These are phyloP conservation scores for Montipora cactus DNA, from an alignment of 64 coral and sea anemone species.

Conservation along the genomic window DNA sequence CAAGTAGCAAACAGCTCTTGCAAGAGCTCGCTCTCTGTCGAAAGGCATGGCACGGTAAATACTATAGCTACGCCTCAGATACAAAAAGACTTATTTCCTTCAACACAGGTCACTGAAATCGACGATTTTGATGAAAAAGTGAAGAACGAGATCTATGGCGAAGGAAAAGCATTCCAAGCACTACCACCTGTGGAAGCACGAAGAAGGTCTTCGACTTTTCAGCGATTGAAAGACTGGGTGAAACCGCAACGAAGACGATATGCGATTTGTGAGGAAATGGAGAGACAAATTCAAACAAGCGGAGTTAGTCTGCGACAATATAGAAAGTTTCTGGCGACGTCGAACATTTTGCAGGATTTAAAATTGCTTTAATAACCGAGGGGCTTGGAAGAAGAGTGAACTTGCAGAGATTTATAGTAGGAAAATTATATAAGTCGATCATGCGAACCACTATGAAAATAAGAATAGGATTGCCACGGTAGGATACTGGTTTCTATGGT, in stretches of 20 bases:
- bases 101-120: background rate
- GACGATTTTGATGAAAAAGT: background rate
- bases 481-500: no score
- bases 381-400: no score
- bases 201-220: conserved; percentile 23
- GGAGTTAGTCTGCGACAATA: conserved; percentile 65
- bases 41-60: background rate
- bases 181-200: background rate
- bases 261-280: conserved; percentile 80
- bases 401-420: no score
- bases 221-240: conserved; percentile 18
- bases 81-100: background rate
- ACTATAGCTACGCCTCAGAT: background rate
- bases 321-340: conserved; percentile 45
- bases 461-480: no score
- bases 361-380: background rate
- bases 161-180: background rate
- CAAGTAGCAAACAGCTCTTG: background rate
- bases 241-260: conserved; percentile 21
- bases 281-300: conserved; percentile 48
- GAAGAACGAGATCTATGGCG: background rate
- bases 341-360: conserved; percentile 25
- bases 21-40: background rate
- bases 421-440: no score
- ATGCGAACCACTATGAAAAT: no score